phyloP scores from a whole-genome alignment of 2,113 vertebrate genomes.

The Xenopus borealis region DNA sequence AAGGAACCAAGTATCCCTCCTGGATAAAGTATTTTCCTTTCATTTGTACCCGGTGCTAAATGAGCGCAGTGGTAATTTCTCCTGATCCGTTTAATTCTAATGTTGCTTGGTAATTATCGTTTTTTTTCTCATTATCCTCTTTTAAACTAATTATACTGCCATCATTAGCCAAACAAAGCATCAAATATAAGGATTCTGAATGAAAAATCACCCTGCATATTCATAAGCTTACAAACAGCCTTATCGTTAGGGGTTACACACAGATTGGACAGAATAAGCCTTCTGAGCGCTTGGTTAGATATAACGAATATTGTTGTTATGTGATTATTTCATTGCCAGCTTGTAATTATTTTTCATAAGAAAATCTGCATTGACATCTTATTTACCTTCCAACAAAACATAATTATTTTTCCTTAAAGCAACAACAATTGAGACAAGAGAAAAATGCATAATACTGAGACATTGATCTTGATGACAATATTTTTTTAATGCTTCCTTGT shows the following conservation, averaged over 20 bases:
- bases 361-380: no score
- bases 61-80: conserved; percentile 25
- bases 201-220: conserved; percentile 18
- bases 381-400: no score
- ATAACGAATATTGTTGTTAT: no score
- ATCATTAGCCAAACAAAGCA: conserved; percentile 44
- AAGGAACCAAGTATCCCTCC: background rate
- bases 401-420: no score
- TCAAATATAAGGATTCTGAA: conserved; percentile 36
- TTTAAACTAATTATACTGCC: conserved; percentile 45
- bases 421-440: no score
- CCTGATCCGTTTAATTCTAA: conserved; percentile 37
- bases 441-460: no score
- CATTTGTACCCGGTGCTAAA: conserved; percentile 17
- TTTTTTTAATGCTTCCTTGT: no score
- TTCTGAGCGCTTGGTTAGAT: no score
- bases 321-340: no score
- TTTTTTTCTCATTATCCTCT: conserved; percentile 43
- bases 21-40: conserved; percentile 3
- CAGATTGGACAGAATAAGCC: conserved; percentile 16
- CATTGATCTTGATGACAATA: no score
- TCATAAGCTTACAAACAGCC: conserved; percentile 35
- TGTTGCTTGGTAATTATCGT: conserved; percentile 44
- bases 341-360: no score
- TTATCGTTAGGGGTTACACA: conserved; percentile 20